Evolutionary conservation across 2,888 invertebrate genomes (phyloP).

Genomic region (Choristoneura rosaceana): DNA sequence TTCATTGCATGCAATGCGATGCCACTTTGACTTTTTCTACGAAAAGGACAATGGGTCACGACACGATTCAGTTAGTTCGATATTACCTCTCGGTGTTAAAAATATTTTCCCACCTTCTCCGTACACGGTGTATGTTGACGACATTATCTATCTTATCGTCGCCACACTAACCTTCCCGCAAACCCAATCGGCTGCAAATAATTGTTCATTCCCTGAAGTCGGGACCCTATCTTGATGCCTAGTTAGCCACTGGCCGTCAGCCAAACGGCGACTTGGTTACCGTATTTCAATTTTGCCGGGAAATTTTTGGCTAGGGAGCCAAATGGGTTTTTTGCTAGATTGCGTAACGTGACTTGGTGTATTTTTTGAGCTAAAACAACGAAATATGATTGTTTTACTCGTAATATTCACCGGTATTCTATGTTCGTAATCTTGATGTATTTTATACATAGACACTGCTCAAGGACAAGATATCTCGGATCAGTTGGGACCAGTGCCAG

Average conservation of each 20-base stretch:
- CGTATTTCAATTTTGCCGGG: constrained; percentile 34
- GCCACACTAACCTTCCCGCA: not conserved
- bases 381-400: too few relatives aligned
- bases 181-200: constrained; percentile 20
- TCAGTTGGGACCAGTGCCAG: too few relatives aligned
- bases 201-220: constrained; percentile 22
- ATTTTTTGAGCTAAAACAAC: not conserved
- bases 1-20: too few relatives aligned
- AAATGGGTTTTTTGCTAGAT: constrained; percentile 25
- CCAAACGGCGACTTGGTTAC: constrained; percentile 14
- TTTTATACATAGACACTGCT: too few relatives aligned
- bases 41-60: too few relatives aligned
- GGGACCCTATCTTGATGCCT: constrained; percentile 16
- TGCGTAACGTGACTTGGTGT: not conserved
- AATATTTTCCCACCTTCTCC: not conserved
- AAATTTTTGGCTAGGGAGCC: constrained; percentile 21
- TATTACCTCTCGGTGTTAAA: not conserved
- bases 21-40: too few relatives aligned
- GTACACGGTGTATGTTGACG: not conserved
- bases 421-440: too few relatives aligned
- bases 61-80: too few relatives aligned
- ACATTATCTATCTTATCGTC: not conserved
- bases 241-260: constrained; percentile 25
- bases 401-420: too few relatives aligned
- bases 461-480: too few relatives aligned